These are phyloP conservation scores for Cottus gobio DNA, from an alignment of 2,113 vertebrate genomes.

Conservation along the genomic window DNA sequence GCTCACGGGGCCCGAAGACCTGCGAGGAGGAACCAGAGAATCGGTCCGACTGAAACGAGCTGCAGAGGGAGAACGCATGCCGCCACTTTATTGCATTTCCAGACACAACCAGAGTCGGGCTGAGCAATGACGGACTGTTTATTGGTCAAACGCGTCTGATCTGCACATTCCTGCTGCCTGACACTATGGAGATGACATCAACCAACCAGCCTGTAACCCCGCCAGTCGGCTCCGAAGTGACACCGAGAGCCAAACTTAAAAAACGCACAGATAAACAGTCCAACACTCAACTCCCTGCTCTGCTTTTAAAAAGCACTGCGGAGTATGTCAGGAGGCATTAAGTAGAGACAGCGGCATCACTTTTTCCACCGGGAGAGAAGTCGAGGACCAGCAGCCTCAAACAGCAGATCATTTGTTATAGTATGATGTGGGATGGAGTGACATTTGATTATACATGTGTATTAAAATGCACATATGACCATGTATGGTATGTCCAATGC, in stretches of 20 bases:
- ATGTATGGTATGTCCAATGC: no score
- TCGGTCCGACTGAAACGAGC: background rate
- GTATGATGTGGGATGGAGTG: background rate
- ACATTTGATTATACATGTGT: background rate
- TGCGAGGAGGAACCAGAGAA: slow-evolving; percentile 3
- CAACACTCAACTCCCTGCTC: background rate
- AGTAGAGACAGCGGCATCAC: slow-evolving; percentile 31
- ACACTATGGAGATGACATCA: slow-evolving; percentile 67
- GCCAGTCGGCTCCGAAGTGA: background rate
- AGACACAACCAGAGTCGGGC: slow-evolving; percentile 44
- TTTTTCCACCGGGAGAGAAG: slow-evolving; percentile 41
- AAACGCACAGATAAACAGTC: background rate
- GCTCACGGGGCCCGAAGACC: background rate
- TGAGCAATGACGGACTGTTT: slow-evolving; percentile 50
- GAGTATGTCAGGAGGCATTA: slow-evolving; percentile 34
- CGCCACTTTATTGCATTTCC: slow-evolving; percentile 58
- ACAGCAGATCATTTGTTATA: background rate
- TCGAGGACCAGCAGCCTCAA: background rate
- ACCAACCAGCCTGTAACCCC: background rate
- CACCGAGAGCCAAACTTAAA: background rate
- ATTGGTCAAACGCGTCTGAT: slow-evolving; percentile 55
- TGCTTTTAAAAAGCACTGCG: background rate
- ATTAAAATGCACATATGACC: background rate
- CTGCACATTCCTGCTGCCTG: slow-evolving; percentile 68
- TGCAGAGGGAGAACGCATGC: background rate